phyloP scores from a whole-genome alignment of 2,797 vertebrate species.

The Danio kyathit region DNA sequence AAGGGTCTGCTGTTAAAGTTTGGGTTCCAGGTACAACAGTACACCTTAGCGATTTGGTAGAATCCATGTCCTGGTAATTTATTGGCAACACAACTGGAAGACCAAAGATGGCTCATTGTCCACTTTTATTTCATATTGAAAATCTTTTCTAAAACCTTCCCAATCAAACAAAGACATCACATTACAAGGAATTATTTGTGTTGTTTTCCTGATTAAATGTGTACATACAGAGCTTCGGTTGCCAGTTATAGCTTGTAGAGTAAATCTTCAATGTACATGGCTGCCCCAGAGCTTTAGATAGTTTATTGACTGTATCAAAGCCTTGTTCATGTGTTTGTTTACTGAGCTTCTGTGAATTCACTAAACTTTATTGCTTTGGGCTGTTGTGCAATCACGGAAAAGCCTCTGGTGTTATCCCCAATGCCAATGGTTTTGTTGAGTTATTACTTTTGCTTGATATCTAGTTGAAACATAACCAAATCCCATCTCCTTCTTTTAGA shows the following conservation, averaged over 20 bases:
- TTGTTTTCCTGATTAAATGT: not conserved
- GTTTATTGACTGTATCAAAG: constrained; percentile 19
- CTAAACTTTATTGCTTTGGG: constrained; percentile 15
- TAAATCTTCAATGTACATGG: constrained; percentile 4
- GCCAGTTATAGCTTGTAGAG: not conserved
- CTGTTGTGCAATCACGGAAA: constrained; percentile 27
- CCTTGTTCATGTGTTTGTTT: constrained; percentile 18
- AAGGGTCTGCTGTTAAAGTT: not conserved
- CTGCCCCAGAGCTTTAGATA: not conserved
- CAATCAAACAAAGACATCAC: not conserved
- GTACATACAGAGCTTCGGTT: not conserved
- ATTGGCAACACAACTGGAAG: no score
- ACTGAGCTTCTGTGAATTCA: constrained; percentile 15
- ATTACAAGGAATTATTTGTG: not conserved
- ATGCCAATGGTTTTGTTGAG: not conserved
- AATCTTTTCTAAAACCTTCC: not conserved
- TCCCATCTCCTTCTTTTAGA: constrained; percentile 6
- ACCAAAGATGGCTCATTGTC: not conserved
- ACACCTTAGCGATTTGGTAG: not conserved
- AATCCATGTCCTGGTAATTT: not conserved
- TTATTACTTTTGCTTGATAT: constrained; percentile 2
- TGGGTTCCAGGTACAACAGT: no score
- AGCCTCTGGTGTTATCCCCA: constrained; percentile 5
- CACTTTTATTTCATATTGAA: not conserved
- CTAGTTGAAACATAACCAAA: constrained; percentile 20